Percentiles rank a stretch among this genome's conserved stretches.
Conservation (phyloP, 2,888 invertebrate species). For the Lepetodrilus schrolli region DNA sequence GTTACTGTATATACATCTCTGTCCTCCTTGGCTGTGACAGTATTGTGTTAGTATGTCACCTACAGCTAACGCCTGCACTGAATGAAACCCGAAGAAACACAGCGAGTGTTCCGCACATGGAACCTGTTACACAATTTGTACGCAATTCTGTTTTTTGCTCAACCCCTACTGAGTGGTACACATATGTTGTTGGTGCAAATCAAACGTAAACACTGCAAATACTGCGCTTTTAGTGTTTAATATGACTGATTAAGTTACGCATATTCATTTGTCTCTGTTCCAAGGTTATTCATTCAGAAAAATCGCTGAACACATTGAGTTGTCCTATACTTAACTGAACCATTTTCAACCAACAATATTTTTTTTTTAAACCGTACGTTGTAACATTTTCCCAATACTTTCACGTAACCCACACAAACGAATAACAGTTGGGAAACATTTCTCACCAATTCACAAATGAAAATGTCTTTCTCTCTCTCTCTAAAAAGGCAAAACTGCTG, state of each 20-base stretch:
- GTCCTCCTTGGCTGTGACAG: too few relatives aligned
- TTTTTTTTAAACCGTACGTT: background rate
- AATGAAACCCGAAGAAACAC: background rate
- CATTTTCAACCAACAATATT: background rate
- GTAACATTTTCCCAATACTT: background rate
- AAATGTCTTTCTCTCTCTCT: background rate
- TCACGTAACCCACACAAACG: background rate
- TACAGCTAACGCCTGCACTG: too few relatives aligned
- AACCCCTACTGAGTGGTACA: background rate
- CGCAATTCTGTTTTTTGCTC: background rate
- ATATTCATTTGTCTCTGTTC: too few relatives aligned
- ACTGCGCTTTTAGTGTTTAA: too few relatives aligned
- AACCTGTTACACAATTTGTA: slow-evolving; percentile 9
- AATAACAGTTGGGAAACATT: background rate
- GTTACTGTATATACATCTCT: too few relatives aligned
- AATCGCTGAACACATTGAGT: too few relatives aligned
- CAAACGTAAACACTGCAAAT: too few relatives aligned
- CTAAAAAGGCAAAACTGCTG: background rate
- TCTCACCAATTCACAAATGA: background rate
- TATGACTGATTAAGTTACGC: too few relatives aligned
- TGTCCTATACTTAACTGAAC: too few relatives aligned
- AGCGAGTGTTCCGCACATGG: background rate
- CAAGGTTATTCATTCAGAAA: too few relatives aligned
- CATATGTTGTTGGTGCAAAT: background rate
- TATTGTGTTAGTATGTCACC: too few relatives aligned